Evolutionary conservation across 2,113 vertebrate genomes (phyloP).

Genomic region (Myrmecophaga tridactyla): DNA sequence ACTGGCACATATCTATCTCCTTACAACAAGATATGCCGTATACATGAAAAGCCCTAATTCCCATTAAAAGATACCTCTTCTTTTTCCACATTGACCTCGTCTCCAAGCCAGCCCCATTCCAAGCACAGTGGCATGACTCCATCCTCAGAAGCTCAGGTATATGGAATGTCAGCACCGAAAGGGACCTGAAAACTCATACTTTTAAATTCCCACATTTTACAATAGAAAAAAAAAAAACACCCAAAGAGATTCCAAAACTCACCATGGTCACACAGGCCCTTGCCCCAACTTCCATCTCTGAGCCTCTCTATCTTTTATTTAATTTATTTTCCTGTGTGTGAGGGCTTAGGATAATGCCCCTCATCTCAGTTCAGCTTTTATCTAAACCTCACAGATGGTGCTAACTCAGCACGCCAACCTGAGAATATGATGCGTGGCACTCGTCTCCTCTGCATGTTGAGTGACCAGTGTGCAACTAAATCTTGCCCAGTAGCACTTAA

Average conservation of each 20-base stretch:
- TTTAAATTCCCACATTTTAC: neutral
- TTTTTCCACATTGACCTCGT: neutral
- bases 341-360: neutral
- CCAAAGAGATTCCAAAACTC: neutral
- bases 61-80: neutral
- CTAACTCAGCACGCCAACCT: neutral
- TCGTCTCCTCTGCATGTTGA: neutral
- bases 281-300: neutral
- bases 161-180: neutral
- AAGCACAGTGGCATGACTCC: neutral
- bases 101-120: neutral
- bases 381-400: neutral
- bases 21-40: neutral
- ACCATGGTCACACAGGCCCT: neutral
- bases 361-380: neutral
- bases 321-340: neutral
- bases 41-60: neutral
- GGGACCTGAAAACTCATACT: neutral
- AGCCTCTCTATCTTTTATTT: neutral
- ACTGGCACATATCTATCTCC: neutral
- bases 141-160: neutral
- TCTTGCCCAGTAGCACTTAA: neutral
- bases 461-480: neutral
- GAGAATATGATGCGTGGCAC: neutral
- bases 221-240: conserved; percentile 12